These are phyloP conservation scores for Pelecanoides urinatrix DNA, from an alignment of 2,113 vertebrate genomes.

Conservation along the genomic window DNA sequence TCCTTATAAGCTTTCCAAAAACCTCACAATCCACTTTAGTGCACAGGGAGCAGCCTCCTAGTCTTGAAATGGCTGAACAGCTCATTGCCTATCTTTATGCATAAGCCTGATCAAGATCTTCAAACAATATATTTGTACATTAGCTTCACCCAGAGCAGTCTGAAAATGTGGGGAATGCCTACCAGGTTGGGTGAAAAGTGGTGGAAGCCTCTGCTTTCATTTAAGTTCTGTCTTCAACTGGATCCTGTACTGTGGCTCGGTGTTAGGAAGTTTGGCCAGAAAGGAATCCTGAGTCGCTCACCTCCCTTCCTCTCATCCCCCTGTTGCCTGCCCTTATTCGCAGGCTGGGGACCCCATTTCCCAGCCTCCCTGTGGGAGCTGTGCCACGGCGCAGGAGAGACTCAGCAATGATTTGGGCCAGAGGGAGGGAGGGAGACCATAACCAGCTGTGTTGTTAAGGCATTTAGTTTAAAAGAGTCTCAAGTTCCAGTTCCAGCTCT, in stretches of 20 bases:
- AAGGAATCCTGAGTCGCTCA: not conserved
- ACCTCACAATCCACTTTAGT: fast-evolving
- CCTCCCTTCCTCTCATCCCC: not conserved
- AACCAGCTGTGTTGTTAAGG: not conserved
- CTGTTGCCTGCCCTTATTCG: fast-evolving
- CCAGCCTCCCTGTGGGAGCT: not conserved
- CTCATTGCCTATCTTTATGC: not conserved
- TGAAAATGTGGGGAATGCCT: not conserved
- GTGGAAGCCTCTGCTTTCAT: not conserved
- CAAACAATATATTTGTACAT: not conserved
- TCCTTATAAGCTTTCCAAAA: not conserved
- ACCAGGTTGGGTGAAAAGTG: not conserved
- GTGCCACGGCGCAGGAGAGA: fast-evolving
- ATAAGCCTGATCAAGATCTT: not conserved
- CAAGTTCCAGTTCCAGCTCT: not conserved
- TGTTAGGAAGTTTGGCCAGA: not conserved
- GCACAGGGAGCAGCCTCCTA: not conserved
- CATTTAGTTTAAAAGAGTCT: not conserved
- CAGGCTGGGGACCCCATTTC: not conserved
- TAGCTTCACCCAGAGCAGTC: not conserved
- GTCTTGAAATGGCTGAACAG: not conserved
- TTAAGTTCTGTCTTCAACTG: not conserved
- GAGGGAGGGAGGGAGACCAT: not conserved
- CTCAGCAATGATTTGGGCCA: not conserved
- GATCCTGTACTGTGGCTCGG: fast-evolving